Base-by-base conservation (phyloP, 2,888 invertebrate species). In the Andrena trimmerana region DNA sequence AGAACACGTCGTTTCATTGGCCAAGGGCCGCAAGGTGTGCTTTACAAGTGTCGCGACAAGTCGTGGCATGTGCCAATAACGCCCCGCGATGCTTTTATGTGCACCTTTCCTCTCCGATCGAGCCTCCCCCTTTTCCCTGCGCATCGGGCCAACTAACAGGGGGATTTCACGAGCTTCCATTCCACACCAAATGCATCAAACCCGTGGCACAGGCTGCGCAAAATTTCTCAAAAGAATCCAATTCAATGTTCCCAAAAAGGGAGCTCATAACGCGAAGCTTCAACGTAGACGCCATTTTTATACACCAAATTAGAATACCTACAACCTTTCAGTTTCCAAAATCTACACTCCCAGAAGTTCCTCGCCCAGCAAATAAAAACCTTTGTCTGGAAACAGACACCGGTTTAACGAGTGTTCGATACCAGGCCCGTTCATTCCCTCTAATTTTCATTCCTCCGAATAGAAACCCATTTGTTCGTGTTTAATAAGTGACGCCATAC, bases 11-110 rank as follows among this genome's bases (percentile, higher is more conserved):
- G 63, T 75, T 72, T 70, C 78, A 78, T 82, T 74, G 69, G 83
- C 66, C 75, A 79, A 81, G 59, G 68, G 60, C 63, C 57, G 60
- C 81, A 85, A 83, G 79, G 84, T 86, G 79, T 29, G n/a, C 59
- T 59, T 76, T 76, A 81, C 70, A 70, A 75, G 70, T 52, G 77
- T 74, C 69, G 72, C 78, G 76, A 79, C 86, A 84, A 71, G 79
- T 78, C 72, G 75, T 65, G 76, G 59, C 83, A 78, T 82, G 78
- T 76, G 73, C 54, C 66, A 31, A 63, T 69, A 68, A 54, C 60
- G 50, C 77, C 60, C 27, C 62, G 31, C 27, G n/a, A 67, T 63
- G 16, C 52, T 62, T 31, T 27, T 24, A 16, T 8, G 42, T 16
- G n/a, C 20, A 52, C 57, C 54, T 75, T 63, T 24, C n/a, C 42